Base-by-base conservation (phyloP, 2,888 invertebrate species). In the Orthonychiurus folsomi region DNA sequence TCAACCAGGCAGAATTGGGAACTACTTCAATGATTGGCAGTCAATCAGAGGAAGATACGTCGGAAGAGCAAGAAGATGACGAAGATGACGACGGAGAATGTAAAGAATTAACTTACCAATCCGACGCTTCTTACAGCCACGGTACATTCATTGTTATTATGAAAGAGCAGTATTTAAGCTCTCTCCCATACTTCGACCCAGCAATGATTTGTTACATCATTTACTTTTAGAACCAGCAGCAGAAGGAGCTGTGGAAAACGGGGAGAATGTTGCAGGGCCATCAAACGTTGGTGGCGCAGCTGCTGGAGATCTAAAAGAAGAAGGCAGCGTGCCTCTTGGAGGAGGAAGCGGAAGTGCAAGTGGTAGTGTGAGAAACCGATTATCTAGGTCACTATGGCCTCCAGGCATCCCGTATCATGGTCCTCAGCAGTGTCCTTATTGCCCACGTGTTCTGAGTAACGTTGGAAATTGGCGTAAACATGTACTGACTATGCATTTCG, bases 401-500 rank as follows among this genome's bases (percentile, higher is more conserved):
- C 68, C 66, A 54, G 66, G 66, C 37, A 63, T 66, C 37, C 64
- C 66, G 24, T 72, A 72, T 61, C 70, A 72, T 47, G 72, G 70
- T 23, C 66, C 71, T 20, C 74, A 71, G 50, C 74, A 73, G 60
- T 75, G 75, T 65, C 75, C 75, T 27, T 74, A 74, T 69, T 75
- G 75, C 62, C 73, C 73, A 28, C 71, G 74, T 61, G 63, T 74
- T 53, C 70, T 75, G 63, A 74, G 74, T 61, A 75, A 75, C 67
- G 74, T 74, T 62, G 75, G 75, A 56, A 75, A 75, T 67, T 74
- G 75, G 74, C 71, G 75, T 69, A 75, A 75, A 60, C 75, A 75
- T 65, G 75, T 75, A 58, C 67, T 74, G 58, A 75, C 75, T 27
- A 75, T 75, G 73, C 75, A 75, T 68, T 74, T 74, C 66, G 73